phyloP scores from a whole-genome alignment of 2,113 vertebrate species.

The Aphelocoma coerulescens region DNA sequence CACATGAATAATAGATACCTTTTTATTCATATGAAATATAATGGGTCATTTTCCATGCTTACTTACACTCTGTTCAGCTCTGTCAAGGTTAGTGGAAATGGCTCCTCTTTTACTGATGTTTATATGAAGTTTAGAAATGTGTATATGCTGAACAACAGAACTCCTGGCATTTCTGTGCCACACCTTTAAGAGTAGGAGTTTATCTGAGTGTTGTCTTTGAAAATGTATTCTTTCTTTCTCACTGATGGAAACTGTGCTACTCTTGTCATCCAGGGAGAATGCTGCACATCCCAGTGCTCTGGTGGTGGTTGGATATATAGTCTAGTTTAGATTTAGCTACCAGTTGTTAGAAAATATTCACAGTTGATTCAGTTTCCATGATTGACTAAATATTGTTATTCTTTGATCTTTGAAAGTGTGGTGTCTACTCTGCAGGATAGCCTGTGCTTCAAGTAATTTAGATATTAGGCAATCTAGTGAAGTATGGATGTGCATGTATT shows the following conservation, averaged over 20 bases:
- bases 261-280: not conserved
- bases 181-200: not conserved
- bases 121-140: not conserved
- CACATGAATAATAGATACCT: slow-evolving; percentile 6
- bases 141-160: not conserved
- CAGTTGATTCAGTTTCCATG: not conserved
- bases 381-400: not conserved
- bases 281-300: not conserved
- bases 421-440: not conserved
- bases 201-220: not conserved
- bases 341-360: not conserved
- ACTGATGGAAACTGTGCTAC: not conserved
- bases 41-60: not conserved
- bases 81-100: not conserved
- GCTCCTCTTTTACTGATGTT: not conserved
- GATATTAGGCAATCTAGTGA: not conserved
- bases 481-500: not conserved
- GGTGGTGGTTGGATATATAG: not conserved
- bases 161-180: not conserved
- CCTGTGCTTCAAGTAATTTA: not conserved
- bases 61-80: not conserved
- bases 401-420: not conserved
- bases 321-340: not conserved
- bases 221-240: not conserved
- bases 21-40: not conserved